A percentile compares a stretch with the other conserved stretches of the same genome.
These are phyloP conservation scores for Porites lutea DNA, from an alignment of 64 coral and sea anemone genomes.

Conservation along the genomic window DNA sequence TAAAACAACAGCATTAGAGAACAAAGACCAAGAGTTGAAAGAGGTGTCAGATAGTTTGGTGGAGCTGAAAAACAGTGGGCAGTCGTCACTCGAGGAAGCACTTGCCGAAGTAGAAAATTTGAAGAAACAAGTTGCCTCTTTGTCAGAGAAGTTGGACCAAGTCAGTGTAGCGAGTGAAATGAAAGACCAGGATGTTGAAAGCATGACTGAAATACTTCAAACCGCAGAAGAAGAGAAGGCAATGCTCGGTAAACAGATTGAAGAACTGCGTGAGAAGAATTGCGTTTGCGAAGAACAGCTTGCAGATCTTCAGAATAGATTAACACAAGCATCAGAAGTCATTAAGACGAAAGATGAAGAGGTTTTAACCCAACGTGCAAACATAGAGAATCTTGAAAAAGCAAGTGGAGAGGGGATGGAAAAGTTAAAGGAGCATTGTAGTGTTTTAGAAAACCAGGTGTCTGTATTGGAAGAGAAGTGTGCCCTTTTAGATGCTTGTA, in stretches of 20 bases:
- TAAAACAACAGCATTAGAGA: slow-evolving; percentile 8
- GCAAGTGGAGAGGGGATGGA: background rate
- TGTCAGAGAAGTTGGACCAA: slow-evolving; percentile 27
- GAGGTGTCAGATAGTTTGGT: slow-evolving; percentile 11
- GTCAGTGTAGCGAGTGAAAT: background rate
- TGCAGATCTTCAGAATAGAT: background rate
- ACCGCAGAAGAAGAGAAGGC: background rate
- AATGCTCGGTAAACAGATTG: background rate
- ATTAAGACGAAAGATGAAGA: slow-evolving; percentile 32
- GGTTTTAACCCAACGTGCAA: slow-evolving; percentile 1
- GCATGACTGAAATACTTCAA: background rate
- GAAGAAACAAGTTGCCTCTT: slow-evolving; percentile 17
- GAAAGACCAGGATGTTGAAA: slow-evolving; percentile 39
- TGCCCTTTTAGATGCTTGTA: background rate
- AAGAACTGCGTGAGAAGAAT: slow-evolving; percentile 13
- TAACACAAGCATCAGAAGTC: slow-evolving; percentile 11
- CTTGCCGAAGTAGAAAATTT: background rate
- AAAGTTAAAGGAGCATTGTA: background rate
- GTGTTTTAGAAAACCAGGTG: background rate
- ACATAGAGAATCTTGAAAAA: background rate
- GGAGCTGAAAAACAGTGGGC: slow-evolving; percentile 1
- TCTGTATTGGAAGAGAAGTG: slow-evolving; percentile 18
- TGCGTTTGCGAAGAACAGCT: background rate
- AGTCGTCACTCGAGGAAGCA: slow-evolving; percentile 16
- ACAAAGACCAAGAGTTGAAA: slow-evolving; percentile 47